Base-by-base conservation (phyloP, 1,140 invertebrate species). In the Pantala flavescens region DNA sequence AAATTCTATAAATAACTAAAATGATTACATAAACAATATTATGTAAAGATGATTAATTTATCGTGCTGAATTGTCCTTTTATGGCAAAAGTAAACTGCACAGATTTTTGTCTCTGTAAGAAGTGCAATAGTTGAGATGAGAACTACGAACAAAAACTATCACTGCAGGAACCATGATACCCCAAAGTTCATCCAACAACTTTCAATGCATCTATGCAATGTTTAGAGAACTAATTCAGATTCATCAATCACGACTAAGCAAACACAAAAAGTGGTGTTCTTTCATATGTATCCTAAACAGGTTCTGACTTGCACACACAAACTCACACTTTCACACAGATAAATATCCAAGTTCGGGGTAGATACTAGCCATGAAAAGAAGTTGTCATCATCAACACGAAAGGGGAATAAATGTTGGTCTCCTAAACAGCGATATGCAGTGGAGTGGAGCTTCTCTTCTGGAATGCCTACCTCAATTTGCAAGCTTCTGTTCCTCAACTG, bases 1-100 rank as follows among this genome's bases (percentile, higher is more conserved):
- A 63, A 16, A 63, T 63, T 63, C 49, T 63, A 63, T 63, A 63
- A 63, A 63, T 63, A 63, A 63, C 49, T 19, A 63, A 63, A 63
- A 63, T 19, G n/a, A 63, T 19, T 21, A 63, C 49, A 63, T 63
- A 3, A 19, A 63, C 16, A 19, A 63, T 12, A 63, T 63, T 16
- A 63, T 7, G 3, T 63, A 3, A 63, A 21, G n/a, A 21, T 5
- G 3, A 12, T 63, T 19, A 19, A 63, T 63, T 63, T 3, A 19
- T 16, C 49, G n/a, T 63, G 28, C 49, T 63, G 16, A 5, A 19
- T 63, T 63, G n/a, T 63, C 49, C 12, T 14, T 63, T 16, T 7
- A 19, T 63, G 16, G 16, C 14, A 63, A 63, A 63, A 63, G 49
- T 19, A 63, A 63, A 63, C 49, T 63, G 16, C 49, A 63, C 14